phyloP scores from a whole-genome alignment of 2,888 invertebrate genomes.

The Tenthredo livida region DNA sequence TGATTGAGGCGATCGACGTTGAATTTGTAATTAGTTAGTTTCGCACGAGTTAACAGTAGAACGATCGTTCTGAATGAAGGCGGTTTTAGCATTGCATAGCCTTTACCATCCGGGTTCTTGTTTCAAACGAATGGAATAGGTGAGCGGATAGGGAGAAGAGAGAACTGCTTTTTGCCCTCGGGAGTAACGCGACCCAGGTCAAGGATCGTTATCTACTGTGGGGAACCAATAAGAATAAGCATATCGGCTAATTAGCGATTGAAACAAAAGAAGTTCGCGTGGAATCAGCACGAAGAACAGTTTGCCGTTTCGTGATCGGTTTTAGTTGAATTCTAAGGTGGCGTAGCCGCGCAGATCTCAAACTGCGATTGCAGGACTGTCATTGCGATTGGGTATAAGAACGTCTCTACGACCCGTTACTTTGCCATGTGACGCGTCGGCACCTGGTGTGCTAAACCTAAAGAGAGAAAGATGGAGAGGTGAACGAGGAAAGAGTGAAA shows the following conservation, averaged over 20 bases:
- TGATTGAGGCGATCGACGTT: neutral
- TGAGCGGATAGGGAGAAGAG: neutral
- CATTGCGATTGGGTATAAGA: constrained; percentile 74
- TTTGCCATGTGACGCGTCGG: constrained; percentile 69
- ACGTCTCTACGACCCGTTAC: constrained; percentile 72
- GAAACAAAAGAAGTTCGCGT: constrained; percentile 51
- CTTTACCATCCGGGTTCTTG: constrained; percentile 10
- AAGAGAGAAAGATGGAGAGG: constrained; percentile 44
- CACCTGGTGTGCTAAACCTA: constrained; percentile 65
- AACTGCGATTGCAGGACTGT: constrained; percentile 67
- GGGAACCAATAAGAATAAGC: constrained; percentile 46
- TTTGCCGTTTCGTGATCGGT: constrained; percentile 35
- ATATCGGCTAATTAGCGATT: constrained; percentile 67
- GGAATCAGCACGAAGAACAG: constrained; percentile 37
- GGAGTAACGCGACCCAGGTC: constrained; percentile 13
- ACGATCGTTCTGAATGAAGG: constrained; percentile 2
- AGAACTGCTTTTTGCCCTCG: constrained; percentile 21
- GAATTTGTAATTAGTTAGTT: constrained; percentile 1
- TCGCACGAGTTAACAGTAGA: neutral
- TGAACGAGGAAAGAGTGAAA: constrained; percentile 41
- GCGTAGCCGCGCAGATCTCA: constrained; percentile 50
- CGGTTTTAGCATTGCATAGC: constrained; percentile 4
- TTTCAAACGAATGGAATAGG: neutral
- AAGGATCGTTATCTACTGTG: constrained; percentile 39
- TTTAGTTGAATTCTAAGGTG: constrained; percentile 47